These are phyloP conservation scores for Parnassius smintheus DNA, from an alignment of 2,888 invertebrate species.

Conservation along the genomic window DNA sequence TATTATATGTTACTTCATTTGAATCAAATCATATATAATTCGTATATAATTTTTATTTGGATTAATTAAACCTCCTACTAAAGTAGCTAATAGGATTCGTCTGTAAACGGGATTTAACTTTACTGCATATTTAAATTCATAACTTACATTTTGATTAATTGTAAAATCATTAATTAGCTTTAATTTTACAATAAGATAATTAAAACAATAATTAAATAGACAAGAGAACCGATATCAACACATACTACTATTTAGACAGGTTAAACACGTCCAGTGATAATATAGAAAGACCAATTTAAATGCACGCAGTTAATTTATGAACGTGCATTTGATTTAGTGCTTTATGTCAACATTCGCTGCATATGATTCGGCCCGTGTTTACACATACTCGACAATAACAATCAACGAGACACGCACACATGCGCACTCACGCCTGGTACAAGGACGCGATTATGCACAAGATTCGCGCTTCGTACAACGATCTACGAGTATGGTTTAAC, in stretches of 20 bases:
- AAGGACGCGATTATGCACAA: conserved; percentile 32
- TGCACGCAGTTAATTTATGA: conserved; percentile 34
- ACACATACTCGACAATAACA: conserved; percentile 66
- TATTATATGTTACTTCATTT: too few relatives aligned
- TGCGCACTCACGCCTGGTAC: conserved; percentile 29
- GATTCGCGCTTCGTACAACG: conserved; percentile 3
- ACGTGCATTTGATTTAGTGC: conserved; percentile 29
- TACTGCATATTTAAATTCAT: too few relatives aligned
- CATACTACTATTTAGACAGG: not conserved
- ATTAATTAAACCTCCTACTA: too few relatives aligned
- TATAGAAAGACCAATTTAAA: conserved; percentile 30
- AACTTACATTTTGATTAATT: too few relatives aligned
- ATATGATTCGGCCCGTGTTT: conserved; percentile 55
- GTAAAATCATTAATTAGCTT: too few relatives aligned
- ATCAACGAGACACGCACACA: conserved; percentile 38
- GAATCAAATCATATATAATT: too few relatives aligned
- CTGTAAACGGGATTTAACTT: too few relatives aligned
- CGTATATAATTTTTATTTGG: too few relatives aligned
- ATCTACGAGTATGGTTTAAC: not conserved
- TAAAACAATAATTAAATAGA: too few relatives aligned
- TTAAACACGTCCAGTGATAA: conserved; percentile 12
- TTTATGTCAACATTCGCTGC: conserved; percentile 41
- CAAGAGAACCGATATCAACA: too few relatives aligned
- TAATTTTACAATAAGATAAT: too few relatives aligned
- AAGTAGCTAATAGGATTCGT: too few relatives aligned